Percentiles rank a stretch among this genome's conserved stretches.
Conservation (phyloP, 2,113 vertebrate genomes). For the Ciconia boyciana region DNA sequence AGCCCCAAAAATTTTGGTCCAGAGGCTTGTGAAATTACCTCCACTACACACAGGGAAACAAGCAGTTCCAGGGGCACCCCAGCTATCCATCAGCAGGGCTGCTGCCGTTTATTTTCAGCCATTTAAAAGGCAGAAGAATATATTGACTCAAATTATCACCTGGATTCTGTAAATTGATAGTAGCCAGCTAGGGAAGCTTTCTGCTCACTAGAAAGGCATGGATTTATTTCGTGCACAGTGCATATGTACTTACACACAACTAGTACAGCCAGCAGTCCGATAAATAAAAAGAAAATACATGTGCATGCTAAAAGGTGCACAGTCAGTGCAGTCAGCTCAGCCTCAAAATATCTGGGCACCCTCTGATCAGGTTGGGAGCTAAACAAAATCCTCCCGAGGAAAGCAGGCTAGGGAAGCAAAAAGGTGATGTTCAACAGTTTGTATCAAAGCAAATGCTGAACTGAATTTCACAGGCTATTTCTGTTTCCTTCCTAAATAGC, state of each 20-base stretch:
- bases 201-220: background rate
- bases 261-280: background rate
- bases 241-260: background rate
- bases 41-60: fast-evolving
- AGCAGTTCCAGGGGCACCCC: background rate
- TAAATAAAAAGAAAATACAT: background rate
- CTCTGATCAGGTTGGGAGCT: background rate
- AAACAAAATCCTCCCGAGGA: background rate
- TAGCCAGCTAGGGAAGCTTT: background rate
- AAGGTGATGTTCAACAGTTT: conserved; percentile 19
- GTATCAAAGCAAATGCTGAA: conserved; percentile 17
- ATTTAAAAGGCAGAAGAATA: background rate
- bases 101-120: background rate
- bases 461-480: conserved; percentile 48
- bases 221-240: background rate
- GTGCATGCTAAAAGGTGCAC: background rate
- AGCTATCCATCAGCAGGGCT: background rate
- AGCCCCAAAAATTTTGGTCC: background rate
- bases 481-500: conserved; percentile 46
- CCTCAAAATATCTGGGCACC: background rate
- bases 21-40: background rate
- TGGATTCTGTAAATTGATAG: background rate
- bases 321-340: conserved; percentile 11
- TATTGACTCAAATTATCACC: background rate
- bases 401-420: conserved; percentile 11